Evolutionary conservation across 2,113 vertebrate genomes (phyloP), one percentile per base, ranked within the genome.

Genomic region (Ptilorrhoa leucosticta): DNA sequence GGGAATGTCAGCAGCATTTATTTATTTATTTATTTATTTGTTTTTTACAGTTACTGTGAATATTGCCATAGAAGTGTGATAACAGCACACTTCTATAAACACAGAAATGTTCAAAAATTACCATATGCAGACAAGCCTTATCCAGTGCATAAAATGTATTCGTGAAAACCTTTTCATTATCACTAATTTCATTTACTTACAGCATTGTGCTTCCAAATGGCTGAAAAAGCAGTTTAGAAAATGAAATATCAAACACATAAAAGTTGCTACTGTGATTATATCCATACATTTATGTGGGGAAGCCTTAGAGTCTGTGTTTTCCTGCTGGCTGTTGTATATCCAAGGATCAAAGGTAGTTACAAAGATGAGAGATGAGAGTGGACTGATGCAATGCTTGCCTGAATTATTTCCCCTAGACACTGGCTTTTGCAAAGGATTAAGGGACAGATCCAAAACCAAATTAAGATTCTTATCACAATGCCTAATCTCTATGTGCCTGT

Each of bases 341-440:
- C n/a, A 72, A 78, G 80, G 51, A 95, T 84, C 89, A 95, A 95
- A 90, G 35, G 51, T 27, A 89, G 45, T 65, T 90, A 73, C 37
- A 69, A 87, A 65, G n/a, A 70, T 44, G 45, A 65, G 21, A 65
- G n/a, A 70, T 44, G 45, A 65, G 21, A 65, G 20, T 51, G 35
- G 56, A 71, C 51, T 37, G 42, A 90, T 58, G 54, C 22, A 78
- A 39, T 23, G 16, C 48, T 83, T 70, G 51, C 44, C 65, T 72
- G 60, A 94, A 71, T 91, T 89, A 91, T 56, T 95, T 91, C 68
- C 65, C 79, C 20, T 81, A 86, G 60, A 27, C n/a, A 35, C 9
- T 60, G 22, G 22, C 30, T 94, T 94, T 96, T 76, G 31, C 35
- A 91, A 84, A 65, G 57, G n/a, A 76, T 77, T 83, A 78, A 83